Conservation (phyloP, 2,888 invertebrate genomes). For the Netelia fuscicornis region DNA sequence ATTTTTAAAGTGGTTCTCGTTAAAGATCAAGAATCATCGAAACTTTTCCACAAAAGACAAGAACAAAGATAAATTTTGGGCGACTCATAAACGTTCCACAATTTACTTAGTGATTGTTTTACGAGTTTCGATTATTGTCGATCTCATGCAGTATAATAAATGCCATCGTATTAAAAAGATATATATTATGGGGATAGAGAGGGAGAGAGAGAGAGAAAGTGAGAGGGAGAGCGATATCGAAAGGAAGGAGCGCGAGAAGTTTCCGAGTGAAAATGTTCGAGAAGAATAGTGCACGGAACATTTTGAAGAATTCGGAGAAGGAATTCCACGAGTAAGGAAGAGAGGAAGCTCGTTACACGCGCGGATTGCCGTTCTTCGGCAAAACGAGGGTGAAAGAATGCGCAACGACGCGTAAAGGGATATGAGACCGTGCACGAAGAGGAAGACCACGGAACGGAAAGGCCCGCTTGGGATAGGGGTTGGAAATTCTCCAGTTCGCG, state of each 20-base stretch:
- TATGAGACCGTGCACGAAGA: slow-evolving; percentile 15
- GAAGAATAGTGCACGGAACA: slow-evolving; percentile 1
- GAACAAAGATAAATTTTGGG: neutral
- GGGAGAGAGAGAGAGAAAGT: neutral
- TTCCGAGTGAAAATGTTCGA: neutral
- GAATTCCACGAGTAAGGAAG: slow-evolving; percentile 61
- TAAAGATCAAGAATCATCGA: neutral
- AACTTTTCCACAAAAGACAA: neutral
- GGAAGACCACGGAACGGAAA: slow-evolving; percentile 24
- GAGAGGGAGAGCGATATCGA: neutral
- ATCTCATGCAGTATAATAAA: neutral
- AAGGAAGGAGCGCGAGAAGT: neutral
- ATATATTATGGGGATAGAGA: neutral
- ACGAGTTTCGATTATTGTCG: no score
- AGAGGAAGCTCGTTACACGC: slow-evolving; percentile 76
- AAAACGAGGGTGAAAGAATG: slow-evolving; percentile 72
- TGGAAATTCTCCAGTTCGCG: slow-evolving; percentile 16
- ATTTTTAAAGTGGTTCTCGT: neutral
- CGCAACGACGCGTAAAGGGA: slow-evolving; percentile 74
- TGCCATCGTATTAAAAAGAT: neutral
- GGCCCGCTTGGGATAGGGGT: slow-evolving; percentile 29
- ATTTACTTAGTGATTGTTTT: no score
- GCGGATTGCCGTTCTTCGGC: slow-evolving; percentile 75
- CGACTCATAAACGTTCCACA: no score
- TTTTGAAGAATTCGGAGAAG: slow-evolving; percentile 69